Evolutionary conservation across 2,797 vertebrate species (phyloP), one percentile per base, ranked within the genome.

Genomic region (Tachyglossus aculeatus): DNA sequence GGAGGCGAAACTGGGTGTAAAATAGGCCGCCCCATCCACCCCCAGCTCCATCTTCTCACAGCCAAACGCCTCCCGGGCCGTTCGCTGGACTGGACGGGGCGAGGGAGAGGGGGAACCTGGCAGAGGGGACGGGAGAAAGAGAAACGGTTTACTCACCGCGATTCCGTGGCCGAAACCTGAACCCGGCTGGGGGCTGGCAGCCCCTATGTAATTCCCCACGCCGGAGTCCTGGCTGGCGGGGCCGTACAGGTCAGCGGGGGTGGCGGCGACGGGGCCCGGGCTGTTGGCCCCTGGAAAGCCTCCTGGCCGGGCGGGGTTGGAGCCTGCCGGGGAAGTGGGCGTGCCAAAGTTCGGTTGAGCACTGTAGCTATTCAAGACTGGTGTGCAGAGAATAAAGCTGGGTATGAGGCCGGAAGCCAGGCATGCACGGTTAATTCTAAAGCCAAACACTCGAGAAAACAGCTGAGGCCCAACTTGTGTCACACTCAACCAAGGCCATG

Each of bases 281-380:
- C 97, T 98, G 94, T 96, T 99, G 87, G 97, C 95, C 71, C 96
- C 96, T 11, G 96, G 97, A 89, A 98, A 98, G 77, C 95, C 97
- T 92, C 96, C 96, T 40, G 97, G 97, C 88, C 97, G 96, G 71
- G 96, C 95, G 25, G 96, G 96, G 92, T 96, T 98, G 94, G 94
- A 91, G 90, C 97, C 97, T 98, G 95, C 93, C 92, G 90, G 94
- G 89, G 96, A 95, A 96, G 95, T 94, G 94, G 92, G 94, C 92
- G 94, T 93, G 83, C 92, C 94, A 94, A 92, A 93, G 94, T 93
- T 96, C 90, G 96, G 95, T 92, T 96, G 95, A 97, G 96, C 96
- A 95, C 95, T 95, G 93, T 96, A 96, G 95, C 93, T 94, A 96
- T 96, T 96, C 93, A 92, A 90, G 89, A 93, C 93, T 95, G 91